Evolutionary conservation across 2,888 invertebrate species (phyloP), one percentile per base, ranked within the genome.

Genomic region (Cartodere bifasciata): DNA sequence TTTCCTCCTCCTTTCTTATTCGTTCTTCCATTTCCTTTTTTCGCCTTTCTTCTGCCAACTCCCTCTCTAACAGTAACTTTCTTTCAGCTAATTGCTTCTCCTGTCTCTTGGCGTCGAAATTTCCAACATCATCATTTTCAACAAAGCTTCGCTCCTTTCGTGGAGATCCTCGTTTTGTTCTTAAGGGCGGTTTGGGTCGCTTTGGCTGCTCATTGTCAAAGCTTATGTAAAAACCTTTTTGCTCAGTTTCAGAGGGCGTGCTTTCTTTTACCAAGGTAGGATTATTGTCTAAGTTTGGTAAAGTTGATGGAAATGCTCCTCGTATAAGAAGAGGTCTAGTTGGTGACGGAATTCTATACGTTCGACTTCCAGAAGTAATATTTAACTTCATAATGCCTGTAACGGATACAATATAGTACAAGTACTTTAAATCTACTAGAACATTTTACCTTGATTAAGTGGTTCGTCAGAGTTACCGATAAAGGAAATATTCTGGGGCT

Each of bases 151-250:
- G 53, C 45, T 84, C 83, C 58, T 84, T 85, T 51, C 80, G 79
- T 1, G 85, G 84, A 4, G 84, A 84, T 17, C 65, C 65, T 34
- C 75, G 70, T 54, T 84, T 85, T 35, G 69, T 69, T 41, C 88
- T 65, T 30, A 90, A 62, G 10, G 86, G 85, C 2, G 90, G 91
- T 58, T 91, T 91, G 10, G 88, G 86, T 49, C 87, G 69, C 54
- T 84, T 85, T 10, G 88, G 87, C 47, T 78, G 77, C 34, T 85
- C 85, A 55, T 83, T 79, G 54, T 90, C 90, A 55, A 94, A 90
- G 29, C 88, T 85, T 52, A 94, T 87, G 59, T 92, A 92, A 63
- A 94, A 94, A 16, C 86, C 85, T 57, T 86, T 84, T 55, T 85
- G 82, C 36, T 63, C 67, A 7, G 58, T 57, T 4, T 62, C 52